Evolutionary conservation across 2,888 invertebrate genomes (phyloP).

Genomic region (Ganaspis brasiliensis): DNA sequence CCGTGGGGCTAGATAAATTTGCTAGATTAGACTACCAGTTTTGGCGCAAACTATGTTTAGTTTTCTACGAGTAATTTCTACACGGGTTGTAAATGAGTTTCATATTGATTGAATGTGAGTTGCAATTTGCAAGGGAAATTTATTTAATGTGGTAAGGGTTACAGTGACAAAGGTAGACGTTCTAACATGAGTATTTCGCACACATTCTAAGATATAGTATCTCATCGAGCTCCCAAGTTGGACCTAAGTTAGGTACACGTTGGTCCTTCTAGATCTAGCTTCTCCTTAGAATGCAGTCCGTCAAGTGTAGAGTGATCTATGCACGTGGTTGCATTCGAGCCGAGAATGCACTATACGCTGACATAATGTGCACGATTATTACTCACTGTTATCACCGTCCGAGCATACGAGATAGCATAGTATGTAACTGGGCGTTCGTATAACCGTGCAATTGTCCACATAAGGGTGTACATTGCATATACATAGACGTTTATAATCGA

Average conservation of each 20-base stretch:
- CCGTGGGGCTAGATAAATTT: too few species aligned
- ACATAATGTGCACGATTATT: constrained; percentile 76
- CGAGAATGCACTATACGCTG: constrained; percentile 67
- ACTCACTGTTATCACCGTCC: constrained; percentile 70
- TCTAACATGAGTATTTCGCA: not conserved
- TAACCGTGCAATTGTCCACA: constrained; percentile 27
- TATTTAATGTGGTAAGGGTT: not conserved
- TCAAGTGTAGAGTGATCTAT: constrained; percentile 69
- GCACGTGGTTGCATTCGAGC: constrained; percentile 69
- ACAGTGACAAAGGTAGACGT: constrained; percentile 12
- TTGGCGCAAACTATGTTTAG: too few species aligned
- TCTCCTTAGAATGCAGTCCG: constrained; percentile 60
- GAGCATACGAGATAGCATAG: constrained; percentile 48
- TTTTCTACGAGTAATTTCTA: not conserved
- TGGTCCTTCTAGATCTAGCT: constrained; percentile 53
- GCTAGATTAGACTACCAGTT: too few species aligned
- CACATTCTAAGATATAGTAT: constrained; percentile 5
- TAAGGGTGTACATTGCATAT: constrained; percentile 1
- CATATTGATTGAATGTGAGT: too few species aligned
- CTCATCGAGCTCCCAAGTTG: constrained; percentile 14
- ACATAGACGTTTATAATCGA: not conserved
- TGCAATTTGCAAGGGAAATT: not conserved
- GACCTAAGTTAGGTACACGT: constrained; percentile 39
- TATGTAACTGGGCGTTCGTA: constrained; percentile 9
- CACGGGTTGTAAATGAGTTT: not conserved